Evolutionary conservation across 2,797 vertebrate species (phyloP).

Genomic region (Lindbergichthys nudifrons): DNA sequence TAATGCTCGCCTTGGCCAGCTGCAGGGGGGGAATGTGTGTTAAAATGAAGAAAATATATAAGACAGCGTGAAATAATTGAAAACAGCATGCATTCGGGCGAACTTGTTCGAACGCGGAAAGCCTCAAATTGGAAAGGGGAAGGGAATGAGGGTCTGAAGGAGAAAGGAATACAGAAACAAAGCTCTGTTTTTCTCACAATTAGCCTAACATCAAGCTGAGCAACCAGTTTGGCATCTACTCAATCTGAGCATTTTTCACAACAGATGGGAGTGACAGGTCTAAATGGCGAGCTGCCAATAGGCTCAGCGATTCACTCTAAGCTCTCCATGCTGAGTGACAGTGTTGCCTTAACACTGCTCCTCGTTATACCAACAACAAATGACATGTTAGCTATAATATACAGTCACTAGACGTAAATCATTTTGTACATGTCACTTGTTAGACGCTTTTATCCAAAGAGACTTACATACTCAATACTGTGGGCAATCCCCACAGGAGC

Average conservation of each 20-base stretch:
- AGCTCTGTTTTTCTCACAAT: slow-evolving; percentile 37
- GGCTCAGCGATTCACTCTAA: slow-evolving; percentile 15
- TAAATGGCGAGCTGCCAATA: slow-evolving; percentile 28
- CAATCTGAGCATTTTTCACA: slow-evolving; percentile 31
- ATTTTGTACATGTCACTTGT: too few species aligned
- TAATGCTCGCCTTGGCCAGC: slow-evolving; percentile 28
- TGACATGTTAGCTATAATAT: background rate
- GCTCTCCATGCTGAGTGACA: background rate
- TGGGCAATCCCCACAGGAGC: too few species aligned
- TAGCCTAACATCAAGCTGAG: slow-evolving; percentile 43
- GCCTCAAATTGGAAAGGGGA: slow-evolving; percentile 27
- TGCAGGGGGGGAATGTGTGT: slow-evolving; percentile 31
- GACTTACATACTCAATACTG: too few species aligned
- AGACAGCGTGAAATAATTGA: slow-evolving; percentile 59
- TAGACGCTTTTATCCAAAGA: too few species aligned
- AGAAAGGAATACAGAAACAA: slow-evolving; percentile 23
- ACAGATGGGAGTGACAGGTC: slow-evolving; percentile 36
- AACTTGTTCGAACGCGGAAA: slow-evolving; percentile 43
- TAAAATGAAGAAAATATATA: slow-evolving; percentile 36
- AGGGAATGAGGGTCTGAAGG: slow-evolving; percentile 16
- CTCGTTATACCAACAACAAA: slow-evolving; percentile 2
- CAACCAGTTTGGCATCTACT: slow-evolving; percentile 28
- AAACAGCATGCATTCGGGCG: slow-evolving; percentile 54
- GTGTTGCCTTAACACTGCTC: background rate
- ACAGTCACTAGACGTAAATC: background rate